These are phyloP conservation scores for Cantharis flavilabris DNA, from an alignment of 2,888 invertebrate genomes.

Conservation along the genomic window DNA sequence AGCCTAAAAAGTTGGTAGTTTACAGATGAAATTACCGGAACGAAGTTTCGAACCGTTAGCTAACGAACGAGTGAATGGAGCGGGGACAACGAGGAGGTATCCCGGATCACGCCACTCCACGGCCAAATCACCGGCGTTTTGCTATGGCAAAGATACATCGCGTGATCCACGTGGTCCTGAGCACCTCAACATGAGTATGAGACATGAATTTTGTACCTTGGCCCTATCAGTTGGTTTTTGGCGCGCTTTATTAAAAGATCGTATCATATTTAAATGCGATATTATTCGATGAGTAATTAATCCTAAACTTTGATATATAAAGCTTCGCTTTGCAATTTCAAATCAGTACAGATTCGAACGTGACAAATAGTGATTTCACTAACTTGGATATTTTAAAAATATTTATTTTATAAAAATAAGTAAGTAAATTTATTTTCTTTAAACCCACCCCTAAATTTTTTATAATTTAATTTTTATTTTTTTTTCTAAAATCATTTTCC, in stretches of 20 bases:
- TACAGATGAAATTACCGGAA: neutral
- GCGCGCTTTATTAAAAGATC: neutral
- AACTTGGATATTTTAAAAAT: neutral
- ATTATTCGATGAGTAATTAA: neutral
- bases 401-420: neutral
- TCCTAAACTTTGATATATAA: neutral
- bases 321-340: neutral
- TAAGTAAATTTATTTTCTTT: constrained; percentile 1
- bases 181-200: constrained; percentile 21
- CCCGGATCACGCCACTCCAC: constrained; percentile 31
- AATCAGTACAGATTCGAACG: neutral
- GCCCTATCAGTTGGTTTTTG: neutral
- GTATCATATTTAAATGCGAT: neutral
- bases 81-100: neutral
- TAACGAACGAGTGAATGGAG: neutral
- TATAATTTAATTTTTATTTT: neutral
- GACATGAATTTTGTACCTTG: constrained; percentile 22
- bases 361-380: neutral
- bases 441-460: neutral
- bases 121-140: constrained; percentile 28
- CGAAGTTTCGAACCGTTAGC: neutral
- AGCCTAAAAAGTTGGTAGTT: neutral
- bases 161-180: constrained; percentile 29
- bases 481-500: neutral
- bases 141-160: constrained; percentile 24